phyloP scores from a whole-genome alignment of 2,888 invertebrate genomes.

The Meiosimyza platycephala region DNA sequence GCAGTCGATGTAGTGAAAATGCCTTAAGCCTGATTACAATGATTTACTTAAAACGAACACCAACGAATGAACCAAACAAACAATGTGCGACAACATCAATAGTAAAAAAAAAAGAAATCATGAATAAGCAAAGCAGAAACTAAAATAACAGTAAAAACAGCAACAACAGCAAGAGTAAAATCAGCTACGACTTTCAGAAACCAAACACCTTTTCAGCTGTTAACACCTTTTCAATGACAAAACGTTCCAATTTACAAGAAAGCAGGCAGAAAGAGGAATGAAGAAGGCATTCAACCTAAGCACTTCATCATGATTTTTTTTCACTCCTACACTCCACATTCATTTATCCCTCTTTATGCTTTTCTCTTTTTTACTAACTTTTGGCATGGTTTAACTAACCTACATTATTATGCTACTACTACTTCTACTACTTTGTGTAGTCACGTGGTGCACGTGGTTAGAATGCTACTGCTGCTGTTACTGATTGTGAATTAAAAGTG shows the following conservation, averaged over 20 bases:
- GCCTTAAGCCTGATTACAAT: conserved; percentile 23
- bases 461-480: no score
- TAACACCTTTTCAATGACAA: conserved; percentile 22
- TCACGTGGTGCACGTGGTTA: no score
- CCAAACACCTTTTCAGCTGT: conserved; percentile 19
- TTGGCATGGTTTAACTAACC: no score
- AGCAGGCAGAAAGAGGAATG: no score
- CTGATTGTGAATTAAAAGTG: no score
- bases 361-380: no score
- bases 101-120: neutral
- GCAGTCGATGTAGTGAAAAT: neutral
- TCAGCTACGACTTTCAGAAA: neutral
- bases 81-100: neutral
- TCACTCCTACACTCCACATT: no score
- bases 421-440: no score
- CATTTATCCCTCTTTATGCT: no score
- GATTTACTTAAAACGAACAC: conserved; percentile 13
- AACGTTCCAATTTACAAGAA: neutral
- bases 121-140: neutral
- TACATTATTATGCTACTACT: no score
- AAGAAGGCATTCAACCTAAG: no score
- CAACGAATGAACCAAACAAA: conserved; percentile 10
- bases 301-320: no score
- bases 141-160: neutral
- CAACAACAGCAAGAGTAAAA: neutral